Percentiles rank a stretch among this genome's conserved stretches.
Evolutionary conservation across 1,140 invertebrate genomes (phyloP).

Genomic region (Mercenaria mercenaria): DNA sequence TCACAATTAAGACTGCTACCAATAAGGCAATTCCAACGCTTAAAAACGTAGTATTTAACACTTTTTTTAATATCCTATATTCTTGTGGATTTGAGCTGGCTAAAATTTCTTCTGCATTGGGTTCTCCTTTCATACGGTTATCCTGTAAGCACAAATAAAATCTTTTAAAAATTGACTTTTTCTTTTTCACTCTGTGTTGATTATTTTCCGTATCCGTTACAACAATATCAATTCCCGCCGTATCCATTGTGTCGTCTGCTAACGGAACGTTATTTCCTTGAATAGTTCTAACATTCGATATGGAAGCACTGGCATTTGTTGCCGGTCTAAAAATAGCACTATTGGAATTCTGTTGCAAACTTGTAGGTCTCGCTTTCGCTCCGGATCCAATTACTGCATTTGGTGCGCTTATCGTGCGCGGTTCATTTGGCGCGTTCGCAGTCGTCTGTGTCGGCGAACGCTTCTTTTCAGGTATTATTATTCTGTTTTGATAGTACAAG

Average conservation of each 20-base stretch:
- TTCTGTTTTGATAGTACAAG: slow-evolving; percentile 60
- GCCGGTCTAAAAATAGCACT: slow-evolving; percentile 21
- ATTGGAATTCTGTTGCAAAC: slow-evolving; percentile 55
- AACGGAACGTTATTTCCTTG: neutral
- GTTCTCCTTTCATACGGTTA: slow-evolving; percentile 58
- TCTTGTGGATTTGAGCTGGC: slow-evolving; percentile 52
- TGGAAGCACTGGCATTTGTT: neutral
- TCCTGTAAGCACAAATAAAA: slow-evolving; percentile 49
- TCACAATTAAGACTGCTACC: slow-evolving; percentile 56
- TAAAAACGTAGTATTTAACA: slow-evolving; percentile 57
- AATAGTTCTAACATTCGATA: slow-evolving; percentile 15
- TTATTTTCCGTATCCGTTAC: slow-evolving; percentile 50
- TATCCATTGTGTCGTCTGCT: slow-evolving; percentile 34
- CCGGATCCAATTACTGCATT: neutral
- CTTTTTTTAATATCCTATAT: slow-evolving; percentile 50
- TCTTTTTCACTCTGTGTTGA: slow-evolving; percentile 20
- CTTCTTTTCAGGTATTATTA: slow-evolving; percentile 55
- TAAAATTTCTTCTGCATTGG: slow-evolving; percentile 43
- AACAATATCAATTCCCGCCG: slow-evolving; percentile 58
- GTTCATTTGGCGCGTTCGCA: neutral
- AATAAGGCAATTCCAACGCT: slow-evolving; percentile 58
- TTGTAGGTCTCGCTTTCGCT: slow-evolving; percentile 21
- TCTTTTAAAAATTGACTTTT: slow-evolving; percentile 38
- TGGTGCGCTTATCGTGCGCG: neutral
- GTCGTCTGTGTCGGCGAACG: neutral